Base-by-base conservation (phyloP, 35 echinoderm and acorn worm genomes). In the Patiria miniata region DNA sequence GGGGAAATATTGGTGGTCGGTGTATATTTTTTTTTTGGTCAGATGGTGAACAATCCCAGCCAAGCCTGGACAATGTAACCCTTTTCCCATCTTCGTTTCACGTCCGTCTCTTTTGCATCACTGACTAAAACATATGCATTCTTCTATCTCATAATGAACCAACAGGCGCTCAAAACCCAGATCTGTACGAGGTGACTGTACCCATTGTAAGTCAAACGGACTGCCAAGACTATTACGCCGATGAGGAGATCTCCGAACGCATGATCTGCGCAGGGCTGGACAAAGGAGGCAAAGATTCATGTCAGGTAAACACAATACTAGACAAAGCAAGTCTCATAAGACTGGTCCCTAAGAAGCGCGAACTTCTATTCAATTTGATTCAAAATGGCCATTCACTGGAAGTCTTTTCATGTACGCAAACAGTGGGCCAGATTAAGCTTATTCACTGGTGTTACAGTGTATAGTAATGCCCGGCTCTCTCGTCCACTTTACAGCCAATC, bases 251-350 rank as follows among this genome's bases (percentile, higher is more conserved):
- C 37, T 83, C 91, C 5, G 94, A 96, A 2, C 79, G 88, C 39
- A 91, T 91, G 89, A 88, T 95, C 18, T 95, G 93, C 85, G 89
- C 85, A 19, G 93, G 93, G 10, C 47, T 85, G 5, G 58, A 68
- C 12, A 68, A 91, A 39, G 93, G 89, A 22, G 93, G 86, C 5
- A 88, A 57, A 40, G 94, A 89, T 81, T 89, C 90, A 0, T 91
- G 90, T 39, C 94, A 96, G 77, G 94, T 92, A 65, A 85, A 39
- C 52, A n/a, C 32, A n/a, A 44, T 1, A 12, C 17, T 36, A 37
- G 39, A 16, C 33, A 5, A 5, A 8, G 23, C n/a, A 28, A 21
- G 23, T 28, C 36, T 5, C 8, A 5, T 5, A 28, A 5, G 36
- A 73, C 8, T 73, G 36, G 7, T 21, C 21, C 65, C 65, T n/a